These are phyloP conservation scores for Macrotis lagotis DNA, from an alignment of 2,113 vertebrate species.

Conservation along the genomic window DNA sequence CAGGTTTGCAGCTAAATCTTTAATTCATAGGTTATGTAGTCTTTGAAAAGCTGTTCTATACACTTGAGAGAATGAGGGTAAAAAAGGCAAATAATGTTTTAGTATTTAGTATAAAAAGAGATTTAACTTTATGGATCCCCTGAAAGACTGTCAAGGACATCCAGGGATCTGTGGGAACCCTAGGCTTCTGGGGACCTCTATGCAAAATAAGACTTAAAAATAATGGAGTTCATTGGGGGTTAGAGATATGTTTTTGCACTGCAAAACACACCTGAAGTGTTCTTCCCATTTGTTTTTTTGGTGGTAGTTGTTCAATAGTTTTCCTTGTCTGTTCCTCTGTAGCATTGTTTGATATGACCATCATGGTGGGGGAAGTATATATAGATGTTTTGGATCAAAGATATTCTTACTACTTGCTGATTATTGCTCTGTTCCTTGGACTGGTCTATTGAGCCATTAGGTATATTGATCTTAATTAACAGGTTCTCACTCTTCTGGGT, in stretches of 20 bases:
- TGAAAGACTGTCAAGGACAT: background rate
- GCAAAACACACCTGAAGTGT: background rate
- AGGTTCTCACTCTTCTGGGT: background rate
- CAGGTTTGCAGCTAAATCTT: background rate
- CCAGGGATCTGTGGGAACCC: background rate
- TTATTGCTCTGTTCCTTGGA: background rate
- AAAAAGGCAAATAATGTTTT: background rate
- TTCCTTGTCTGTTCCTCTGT: background rate
- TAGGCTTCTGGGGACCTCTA: background rate
- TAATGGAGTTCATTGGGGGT: background rate
- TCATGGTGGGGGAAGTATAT: background rate
- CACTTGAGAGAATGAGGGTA: background rate
- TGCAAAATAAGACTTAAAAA: background rate
- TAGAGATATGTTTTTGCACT: background rate
- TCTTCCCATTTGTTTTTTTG: background rate
- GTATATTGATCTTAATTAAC: background rate
- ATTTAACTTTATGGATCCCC: background rate
- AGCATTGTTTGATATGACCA: background rate
- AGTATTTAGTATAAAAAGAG: background rate
- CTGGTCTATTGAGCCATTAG: background rate
- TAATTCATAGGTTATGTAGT: background rate
- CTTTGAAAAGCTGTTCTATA: background rate
- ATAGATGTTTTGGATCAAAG: background rate
- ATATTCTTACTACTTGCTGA: background rate
- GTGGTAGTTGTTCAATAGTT: background rate